Evolutionary conservation across 2,113 vertebrate genomes (phyloP).

Genomic region (Vulpes lagopus): DNA sequence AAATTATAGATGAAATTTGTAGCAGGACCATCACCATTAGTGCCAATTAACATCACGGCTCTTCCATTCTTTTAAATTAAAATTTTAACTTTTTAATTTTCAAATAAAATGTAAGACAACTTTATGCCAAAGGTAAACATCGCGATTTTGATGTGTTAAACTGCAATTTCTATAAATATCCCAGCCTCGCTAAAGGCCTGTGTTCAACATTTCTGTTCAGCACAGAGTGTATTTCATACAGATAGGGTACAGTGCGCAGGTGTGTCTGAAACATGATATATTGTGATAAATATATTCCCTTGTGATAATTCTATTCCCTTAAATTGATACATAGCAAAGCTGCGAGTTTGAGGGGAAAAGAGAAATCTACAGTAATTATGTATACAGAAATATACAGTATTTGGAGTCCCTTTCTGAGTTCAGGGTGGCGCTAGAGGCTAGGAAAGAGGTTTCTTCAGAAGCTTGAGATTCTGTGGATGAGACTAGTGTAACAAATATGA

Average conservation of each 20-base stretch:
- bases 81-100: slow-evolving; percentile 18
- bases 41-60: not conserved
- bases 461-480: not conserved
- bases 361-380: not conserved
- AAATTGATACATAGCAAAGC: not conserved
- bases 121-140: not conserved
- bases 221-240: not conserved
- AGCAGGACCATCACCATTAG: rapidly evolving
- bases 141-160: not conserved
- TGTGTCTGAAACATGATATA: not conserved
- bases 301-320: not conserved
- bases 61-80: not conserved
- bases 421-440: not conserved
- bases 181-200: not conserved
- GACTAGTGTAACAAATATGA: not conserved
- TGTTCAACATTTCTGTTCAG: not conserved
- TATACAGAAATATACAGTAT: not conserved
- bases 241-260: not conserved
- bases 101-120: not conserved
- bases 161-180: not conserved
- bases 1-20: slow-evolving; percentile 1
- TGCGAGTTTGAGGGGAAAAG: not conserved
- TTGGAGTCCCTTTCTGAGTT: not conserved
- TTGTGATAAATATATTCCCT: not conserved
- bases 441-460: not conserved